Evolutionary conservation across 2,113 vertebrate genomes (phyloP), one percentile per base, ranked within the genome.

Genomic region (Pangasianodon hypophthalmus): DNA sequence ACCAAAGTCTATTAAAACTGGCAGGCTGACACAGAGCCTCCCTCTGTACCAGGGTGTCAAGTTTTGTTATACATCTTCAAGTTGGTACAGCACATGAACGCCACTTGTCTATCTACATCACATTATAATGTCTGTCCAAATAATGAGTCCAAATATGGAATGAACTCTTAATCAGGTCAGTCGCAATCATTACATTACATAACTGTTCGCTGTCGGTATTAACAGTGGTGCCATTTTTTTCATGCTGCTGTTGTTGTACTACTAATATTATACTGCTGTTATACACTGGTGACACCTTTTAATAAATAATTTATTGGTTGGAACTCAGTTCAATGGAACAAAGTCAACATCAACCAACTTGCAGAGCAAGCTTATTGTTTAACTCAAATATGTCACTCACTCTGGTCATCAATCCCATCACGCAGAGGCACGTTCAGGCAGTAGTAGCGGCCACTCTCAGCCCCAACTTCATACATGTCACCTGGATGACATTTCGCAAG

Each of bases 391-490:
- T 0, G 56, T 32, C n/a, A 91, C 96, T 96, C 92, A 98, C 98
- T 99, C 92, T 99, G 98, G 94, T 99, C 98, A 90, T 99, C 98
- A 3, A 99, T 99, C 88, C 98, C 98, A 18, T 99, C 98, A 54
- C 98, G 95, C 0, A 99, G 96, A 9, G 98, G 98, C 82, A 99
- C 98, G 0, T 99, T 99, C 84, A 99, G 96, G 88, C 98, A 99
- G 93, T 99, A 99, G 91, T 99, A 99, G 1, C 98, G 97, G 0
- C 98, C 98, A 1, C 98, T 99, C 93, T 99, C 98, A 14, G 98
- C 98, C 1, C 98, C 98, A 0, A 99, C 98, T 93, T 99, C 98
- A 18, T 99, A 99, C 98, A 99, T 99, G 94, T 99, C 98, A 93
- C 98, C 98, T 99, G 91, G 32, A 85, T 87, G 50, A 41, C 2